Evolutionary conservation across 2,797 vertebrate species (phyloP), one percentile per base, ranked within the genome.

Genomic region (Columba guinea): DNA sequence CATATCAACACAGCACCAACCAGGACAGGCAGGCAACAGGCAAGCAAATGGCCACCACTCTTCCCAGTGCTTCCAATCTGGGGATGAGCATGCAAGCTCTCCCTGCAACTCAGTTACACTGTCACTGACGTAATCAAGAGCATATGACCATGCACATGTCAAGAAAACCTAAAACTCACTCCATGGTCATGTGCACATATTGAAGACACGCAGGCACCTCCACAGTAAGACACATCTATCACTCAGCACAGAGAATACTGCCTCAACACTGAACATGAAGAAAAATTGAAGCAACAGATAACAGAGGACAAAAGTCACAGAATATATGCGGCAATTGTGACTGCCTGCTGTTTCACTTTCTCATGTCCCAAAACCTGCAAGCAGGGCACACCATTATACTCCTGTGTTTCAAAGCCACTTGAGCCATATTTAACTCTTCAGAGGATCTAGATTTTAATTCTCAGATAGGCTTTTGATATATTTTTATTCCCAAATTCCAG

Each of bases 401-500:
- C 27, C 28, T 15, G 35, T 0, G 0, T 48, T 74, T 63, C 68
- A 76, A 46, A 84, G 71, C 63, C 32, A 39, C 37, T 34, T 35
- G 52, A 35, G n/a, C 28, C 63, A 56, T 2, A 16, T 15, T 62
- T 48, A 67, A 68, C 32, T 39, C 60, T 68, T 62, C 60, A 68
- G 10, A 20, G 37, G 49, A 87, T 21, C 15, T 53, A 75, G 41
- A 84, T 52, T 35, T 86, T 13, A 55, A 15, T 46, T 91, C 30
- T 41, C 37, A 84, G 44, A 70, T 23, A 32, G 32, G n/a, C 2
- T 68, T 93, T 37, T 49, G 11, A 64, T 26, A 13, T n/a, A 27
- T 20, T 95, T 94, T 91, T 73, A 63, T 19, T 79, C n/a, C 41
- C 34, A 39, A 80, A 87, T 67, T 73, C 23, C 74, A 90, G 17